Base-by-base conservation (phyloP, 2,888 invertebrate species). In the Digitonthophagus gazella region DNA sequence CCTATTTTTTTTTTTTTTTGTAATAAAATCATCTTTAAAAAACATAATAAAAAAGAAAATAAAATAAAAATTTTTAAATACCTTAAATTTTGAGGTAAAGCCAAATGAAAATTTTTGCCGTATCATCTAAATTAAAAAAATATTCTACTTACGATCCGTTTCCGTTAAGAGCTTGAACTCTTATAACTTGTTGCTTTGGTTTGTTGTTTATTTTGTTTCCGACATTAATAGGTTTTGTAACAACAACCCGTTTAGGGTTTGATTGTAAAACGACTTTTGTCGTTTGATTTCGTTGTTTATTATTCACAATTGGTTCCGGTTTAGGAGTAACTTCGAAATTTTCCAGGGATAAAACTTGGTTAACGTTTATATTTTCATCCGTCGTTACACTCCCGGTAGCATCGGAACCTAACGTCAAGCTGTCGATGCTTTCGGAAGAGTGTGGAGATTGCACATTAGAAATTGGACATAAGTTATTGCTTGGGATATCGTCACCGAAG, bases 361-460 rank as follows among this genome's bases (percentile, higher is more conserved):
- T 65, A 14, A 65, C 54, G 5, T 65, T 65, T 8, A 65, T 28
- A 15, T 54, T 55, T 28, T 65, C 64, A 4, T 28, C 22, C 57
- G 8, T 6, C 18, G 15, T 58, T 18, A 57, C 19, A 61, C 68
- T 70, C 70, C 72, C 73, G 19, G 68, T 74, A 64, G 66, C 63
- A 16, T 73, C 73, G 15, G 70, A 71, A 28, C 69, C 69, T 15
- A 71, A 65, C 67, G 69, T 72, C 11, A 71, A 69, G 8, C 65
- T 67, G 65, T 91, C 92, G 76, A 91, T 91, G 76, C 91, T 91
- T 79, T 92, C 92, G 0, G 91, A 91, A 70, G 88, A 84, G 67
- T 79, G 80, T 72, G 83, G 82, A 69, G 77, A 76, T 15, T 82
- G 81, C 58, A 78, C 74, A 28, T 67, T 55, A 3, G 65, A 56